Conservation (phyloP, 2,113 vertebrate species). For the Lophotis ruficrista region DNA sequence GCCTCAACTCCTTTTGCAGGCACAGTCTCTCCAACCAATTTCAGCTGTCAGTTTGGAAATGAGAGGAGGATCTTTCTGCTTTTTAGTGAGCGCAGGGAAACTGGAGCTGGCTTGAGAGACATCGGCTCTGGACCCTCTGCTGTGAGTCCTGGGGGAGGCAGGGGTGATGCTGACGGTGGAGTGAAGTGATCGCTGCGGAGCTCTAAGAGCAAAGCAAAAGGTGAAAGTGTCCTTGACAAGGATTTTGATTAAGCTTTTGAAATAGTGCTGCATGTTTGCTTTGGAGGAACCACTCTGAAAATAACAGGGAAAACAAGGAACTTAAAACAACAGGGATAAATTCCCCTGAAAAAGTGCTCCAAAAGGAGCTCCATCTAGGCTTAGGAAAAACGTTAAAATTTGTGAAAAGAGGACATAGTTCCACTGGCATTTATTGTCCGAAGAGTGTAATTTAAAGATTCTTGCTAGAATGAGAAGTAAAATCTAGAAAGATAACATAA, state of each 20-base stretch:
- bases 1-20: background rate
- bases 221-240: background rate
- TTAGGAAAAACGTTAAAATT: background rate
- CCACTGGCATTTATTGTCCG: conserved; percentile 6
- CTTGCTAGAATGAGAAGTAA: conserved; percentile 16
- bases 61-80: background rate
- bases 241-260: background rate
- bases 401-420: background rate
- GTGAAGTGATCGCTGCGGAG: background rate
- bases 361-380: background rate
- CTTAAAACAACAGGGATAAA: background rate
- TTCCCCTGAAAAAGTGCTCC: background rate
- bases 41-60: background rate
- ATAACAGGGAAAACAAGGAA: background rate
- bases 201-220: background rate
- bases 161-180: background rate
- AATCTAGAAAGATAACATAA: conserved; percentile 6
- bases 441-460: conserved; percentile 13
- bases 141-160: background rate
- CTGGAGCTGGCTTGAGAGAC: background rate
- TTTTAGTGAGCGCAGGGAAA: background rate
- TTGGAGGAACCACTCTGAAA: background rate
- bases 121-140: background rate
- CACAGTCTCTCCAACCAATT: background rate
- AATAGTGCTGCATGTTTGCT: background rate